Evolutionary conservation across 2,888 invertebrate species (phyloP).

Genomic region (Dione juno): DNA sequence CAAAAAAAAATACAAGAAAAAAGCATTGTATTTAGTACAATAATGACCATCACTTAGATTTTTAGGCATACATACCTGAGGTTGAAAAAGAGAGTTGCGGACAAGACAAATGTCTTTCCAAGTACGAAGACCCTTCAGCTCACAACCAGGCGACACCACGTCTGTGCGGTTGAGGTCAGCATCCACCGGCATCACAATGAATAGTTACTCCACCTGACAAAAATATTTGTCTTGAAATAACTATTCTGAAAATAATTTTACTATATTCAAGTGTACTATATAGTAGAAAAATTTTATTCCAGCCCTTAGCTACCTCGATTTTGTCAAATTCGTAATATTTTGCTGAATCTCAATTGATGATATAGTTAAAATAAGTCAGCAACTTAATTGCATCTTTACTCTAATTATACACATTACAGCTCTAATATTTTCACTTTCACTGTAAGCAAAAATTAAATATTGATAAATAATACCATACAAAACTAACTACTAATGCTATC

Average conservation of each 20-base stretch:
- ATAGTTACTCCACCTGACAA: conserved; percentile 78
- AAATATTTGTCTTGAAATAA: conserved; percentile 13
- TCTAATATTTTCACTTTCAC: not conserved
- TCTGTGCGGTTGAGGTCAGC: conserved; percentile 81
- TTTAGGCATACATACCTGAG: conserved; percentile 67
- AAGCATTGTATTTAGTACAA: not conserved
- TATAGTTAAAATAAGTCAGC: not conserved
- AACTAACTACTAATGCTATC: not conserved
- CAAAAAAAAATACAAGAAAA: not conserved
- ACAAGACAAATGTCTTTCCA: conserved; percentile 83
- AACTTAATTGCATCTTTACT: not conserved
- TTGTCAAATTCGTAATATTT: not conserved
- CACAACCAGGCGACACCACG: conserved; percentile 83
- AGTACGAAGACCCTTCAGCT: conserved; percentile 81
- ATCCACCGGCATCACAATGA: conserved; percentile 85
- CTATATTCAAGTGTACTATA: not conserved
- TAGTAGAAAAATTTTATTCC: too few species aligned
- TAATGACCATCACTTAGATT: not conserved
- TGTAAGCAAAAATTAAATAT: not conserved
- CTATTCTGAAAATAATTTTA: conserved; percentile 12
- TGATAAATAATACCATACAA: not conserved
- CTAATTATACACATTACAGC: not conserved
- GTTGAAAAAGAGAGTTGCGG: conserved; percentile 81
- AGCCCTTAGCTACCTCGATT: too few species aligned
- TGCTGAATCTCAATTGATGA: not conserved